phyloP scores from a whole-genome alignment of 1,140 invertebrate genomes.

The Neotoxoptera formosana region DNA sequence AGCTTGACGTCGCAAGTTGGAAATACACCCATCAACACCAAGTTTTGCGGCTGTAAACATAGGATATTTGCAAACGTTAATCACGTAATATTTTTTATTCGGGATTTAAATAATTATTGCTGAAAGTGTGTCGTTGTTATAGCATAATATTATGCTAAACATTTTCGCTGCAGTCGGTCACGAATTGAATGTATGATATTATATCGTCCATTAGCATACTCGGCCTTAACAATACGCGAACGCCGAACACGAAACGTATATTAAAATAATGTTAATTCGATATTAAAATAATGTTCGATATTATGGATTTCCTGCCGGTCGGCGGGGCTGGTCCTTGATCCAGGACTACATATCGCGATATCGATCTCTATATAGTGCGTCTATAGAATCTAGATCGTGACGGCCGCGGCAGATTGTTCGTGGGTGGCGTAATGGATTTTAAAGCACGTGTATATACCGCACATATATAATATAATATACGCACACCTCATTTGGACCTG shows the following conservation, averaged over 20 bases:
- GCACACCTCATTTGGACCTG: conserved; percentile 29
- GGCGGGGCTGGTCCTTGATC: conserved; percentile 31
- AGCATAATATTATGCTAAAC: neutral
- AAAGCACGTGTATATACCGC: neutral
- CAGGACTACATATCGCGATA: conserved; percentile 1
- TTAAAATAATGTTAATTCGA: neutral
- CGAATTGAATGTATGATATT: conserved; percentile 22
- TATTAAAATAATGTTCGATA: conserved; percentile 4
- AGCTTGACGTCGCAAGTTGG: conserved; percentile 77
- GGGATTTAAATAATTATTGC: neutral
- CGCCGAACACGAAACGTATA: neutral
- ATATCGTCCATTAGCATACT: conserved; percentile 14
- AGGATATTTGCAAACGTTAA: neutral
- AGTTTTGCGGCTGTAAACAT: conserved; percentile 74
- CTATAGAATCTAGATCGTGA: conserved; percentile 45
- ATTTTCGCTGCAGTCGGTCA: neutral
- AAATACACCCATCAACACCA: conserved; percentile 76
- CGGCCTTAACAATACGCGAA: neutral
- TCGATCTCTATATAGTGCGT: neutral
- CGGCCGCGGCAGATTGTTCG: neutral
- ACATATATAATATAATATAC: neutral
- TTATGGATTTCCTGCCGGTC: neutral
- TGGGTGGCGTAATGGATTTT: conserved; percentile 33
- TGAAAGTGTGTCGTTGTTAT: neutral
- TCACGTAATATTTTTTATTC: neutral